Evolutionary conservation across 2,797 vertebrate genomes (phyloP), one percentile per base, ranked within the genome.

Genomic region (Linurgus olivaceus): DNA sequence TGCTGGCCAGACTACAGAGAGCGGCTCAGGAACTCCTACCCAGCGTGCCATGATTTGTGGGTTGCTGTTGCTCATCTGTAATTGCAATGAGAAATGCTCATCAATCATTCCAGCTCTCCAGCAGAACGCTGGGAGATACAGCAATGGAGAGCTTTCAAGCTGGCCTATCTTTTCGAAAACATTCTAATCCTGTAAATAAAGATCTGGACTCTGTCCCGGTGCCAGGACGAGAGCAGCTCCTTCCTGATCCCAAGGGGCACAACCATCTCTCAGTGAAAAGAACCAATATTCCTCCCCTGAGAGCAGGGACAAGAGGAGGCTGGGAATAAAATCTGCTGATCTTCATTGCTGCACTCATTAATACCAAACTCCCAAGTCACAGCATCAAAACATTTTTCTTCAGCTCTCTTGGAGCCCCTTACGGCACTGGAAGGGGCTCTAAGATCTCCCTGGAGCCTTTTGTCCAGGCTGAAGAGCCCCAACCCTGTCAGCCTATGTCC

Each of bases 1-100:
- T 89, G 86, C 95, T 95, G 94, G 92, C 83, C 86, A 61, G 84
- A 88, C 91, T 95, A 80, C 90, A 96, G 88, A 96, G 63, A 71
- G 66, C 7, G 0, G 23, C 92, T 93, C 80, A 33, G 89, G 44
- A 89, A 55, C 70, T 85, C 86, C 61, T 29, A 26, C 45, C 55
- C 80, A 20, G 52, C 1, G 10, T 28, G 68, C 83, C 58, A 1
- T 84, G 93, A 92, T 89, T 77, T 93, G 94, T 77, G 61, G 72
- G 67, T 61, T 80, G 93, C 72, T 75, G 48, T 20, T 95, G 86
- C 89, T 94, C 86, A 74, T 88, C 90, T 86, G 94, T 91, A 93
- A 86, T 77, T 86, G 88, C 85, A 86, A 37, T 1, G 40, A 88
- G 82, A 71, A 95, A 84, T 2, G 54, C 79, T 91, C 91, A 94